Evolutionary conservation across 2,113 vertebrate species (phyloP), one percentile per base, ranked within the genome.

Genomic region (Ploceus nigricollis): DNA sequence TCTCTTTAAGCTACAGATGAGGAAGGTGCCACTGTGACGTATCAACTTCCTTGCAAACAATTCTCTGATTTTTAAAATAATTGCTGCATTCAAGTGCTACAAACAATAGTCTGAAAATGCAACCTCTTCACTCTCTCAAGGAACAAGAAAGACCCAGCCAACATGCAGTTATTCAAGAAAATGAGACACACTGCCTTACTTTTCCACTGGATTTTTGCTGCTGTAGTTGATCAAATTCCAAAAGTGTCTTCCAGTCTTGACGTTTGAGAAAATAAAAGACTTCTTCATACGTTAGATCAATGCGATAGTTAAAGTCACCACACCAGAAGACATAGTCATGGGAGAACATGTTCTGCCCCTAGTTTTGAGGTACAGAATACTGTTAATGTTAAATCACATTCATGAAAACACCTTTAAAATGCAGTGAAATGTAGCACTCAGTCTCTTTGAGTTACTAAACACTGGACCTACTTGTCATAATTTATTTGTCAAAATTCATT

Each of bases 291-390:
- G 98, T 98, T 22, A 98, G 97, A 44, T 98, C 98, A 10, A 98
- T 98, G 84, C 98, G 98, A 85, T 98, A 98, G 96, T 98, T 98
- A 91, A 98, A 98, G 80, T 98, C 98, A 0, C 98, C 98, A 51
- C 98, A 98, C 98, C 98, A 98, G 79, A 98, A 98, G 51, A 98
- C 98, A 6, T 98, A 98, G 89, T 98, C 98, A 4, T 98, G 98
- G 42, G 98, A 98, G 80, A 98, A 98, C 42, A 98, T 61, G 6
- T 91, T 97, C 80, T 89, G 97, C 18, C 98, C 98, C 98, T 98
- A 81, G 65, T 72, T 57, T 40, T 72, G 39, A 91, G 51, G 48
- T 44, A 96, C 11, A 95, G 19, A 89, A 84, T 45, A 54, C 28
- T 14, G 23, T 94, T 87, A 82, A 56, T 47, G 25, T 45, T 76